Conservation (phyloP, 23 tunicate species). For the Phallusia fumigata region DNA sequence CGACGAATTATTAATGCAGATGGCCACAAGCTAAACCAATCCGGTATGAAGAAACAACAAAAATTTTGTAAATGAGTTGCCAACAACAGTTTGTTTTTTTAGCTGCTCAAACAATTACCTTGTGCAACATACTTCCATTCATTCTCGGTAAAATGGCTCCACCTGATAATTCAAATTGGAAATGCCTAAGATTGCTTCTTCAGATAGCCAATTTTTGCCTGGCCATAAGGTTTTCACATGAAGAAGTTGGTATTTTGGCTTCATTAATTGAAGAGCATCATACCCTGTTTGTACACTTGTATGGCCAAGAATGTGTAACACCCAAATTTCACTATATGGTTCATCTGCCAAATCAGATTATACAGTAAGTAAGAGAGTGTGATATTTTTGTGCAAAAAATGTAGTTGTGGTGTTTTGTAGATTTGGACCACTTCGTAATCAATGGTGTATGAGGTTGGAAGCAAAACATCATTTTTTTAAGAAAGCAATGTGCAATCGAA, state of each 20-base stretch:
- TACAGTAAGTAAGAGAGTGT: slow-evolving; percentile 2
- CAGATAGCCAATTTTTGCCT: slow-evolving; percentile 15
- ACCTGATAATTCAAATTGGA: background rate
- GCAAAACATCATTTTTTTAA: slow-evolving; percentile 18
- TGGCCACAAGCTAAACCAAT: slow-evolving; percentile 25
- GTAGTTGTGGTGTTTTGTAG: background rate
- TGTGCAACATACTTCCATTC: slow-evolving; percentile 17
- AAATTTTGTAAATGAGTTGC: background rate
- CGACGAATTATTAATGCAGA: background rate
- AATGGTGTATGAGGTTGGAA: slow-evolving; percentile 16
- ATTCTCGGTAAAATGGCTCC: background rate
- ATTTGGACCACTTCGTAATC: slow-evolving; percentile 16
- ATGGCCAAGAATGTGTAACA: background rate
- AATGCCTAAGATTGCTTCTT: background rate
- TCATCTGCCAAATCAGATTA: slow-evolving; percentile 7
- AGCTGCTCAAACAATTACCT: slow-evolving; percentile 22
- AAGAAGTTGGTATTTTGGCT: slow-evolving; percentile 5
- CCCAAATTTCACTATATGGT: slow-evolving; percentile 20
- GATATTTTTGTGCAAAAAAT: background rate
- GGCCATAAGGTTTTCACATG: background rate
- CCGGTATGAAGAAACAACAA: background rate
- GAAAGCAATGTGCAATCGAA: slow-evolving; percentile 14
- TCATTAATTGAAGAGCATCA: slow-evolving; percentile 11
- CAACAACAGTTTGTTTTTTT: background rate
- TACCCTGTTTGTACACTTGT: slow-evolving; percentile 3